These are phyloP conservation scores for Leiothrix lutea DNA, from an alignment of 2,113 vertebrate genomes.

Conservation along the genomic window DNA sequence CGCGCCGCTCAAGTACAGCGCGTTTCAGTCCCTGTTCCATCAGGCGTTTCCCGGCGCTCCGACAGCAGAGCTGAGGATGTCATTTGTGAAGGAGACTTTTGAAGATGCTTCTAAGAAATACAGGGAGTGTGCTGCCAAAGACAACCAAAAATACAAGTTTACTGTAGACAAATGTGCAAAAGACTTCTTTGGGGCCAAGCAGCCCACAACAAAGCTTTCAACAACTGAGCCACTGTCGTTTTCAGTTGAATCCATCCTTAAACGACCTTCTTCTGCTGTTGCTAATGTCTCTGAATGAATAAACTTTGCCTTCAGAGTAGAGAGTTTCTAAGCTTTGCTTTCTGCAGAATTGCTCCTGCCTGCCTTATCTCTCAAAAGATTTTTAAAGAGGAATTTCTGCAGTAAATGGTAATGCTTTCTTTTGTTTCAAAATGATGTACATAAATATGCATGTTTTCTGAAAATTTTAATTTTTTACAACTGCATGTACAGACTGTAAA, in stretches of 20 bases:
- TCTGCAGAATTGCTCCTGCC: not conserved
- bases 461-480: slow-evolving; percentile 62
- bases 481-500: slow-evolving; percentile 37
- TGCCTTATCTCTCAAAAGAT: slow-evolving; percentile 1
- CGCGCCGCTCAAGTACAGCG: slow-evolving; percentile 81
- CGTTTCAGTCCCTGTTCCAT: slow-evolving; percentile 86
- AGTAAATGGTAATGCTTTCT: slow-evolving; percentile 51
- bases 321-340: slow-evolving; percentile 16
- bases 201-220: slow-evolving; percentile 81
- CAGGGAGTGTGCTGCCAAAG: slow-evolving; percentile 80
- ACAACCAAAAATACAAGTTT: slow-evolving; percentile 77
- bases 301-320: not conserved
- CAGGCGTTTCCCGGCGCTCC: slow-evolving; percentile 81
- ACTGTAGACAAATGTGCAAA: slow-evolving; percentile 79
- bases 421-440: slow-evolving; percentile 20
- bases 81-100: slow-evolving; percentile 84
- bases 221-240: slow-evolving; percentile 87
- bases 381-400: slow-evolving; percentile 49
- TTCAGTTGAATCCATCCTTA: slow-evolving; percentile 96
- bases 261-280: slow-evolving; percentile 82
- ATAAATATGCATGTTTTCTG: slow-evolving; percentile 68
- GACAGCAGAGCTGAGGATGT: slow-evolving; percentile 75
- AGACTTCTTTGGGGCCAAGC: slow-evolving; percentile 81
- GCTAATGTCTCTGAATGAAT: slow-evolving; percentile 81
- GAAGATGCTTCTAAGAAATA: slow-evolving; percentile 87